Base-by-base conservation (phyloP, 2,113 vertebrate species). In the Prolemur simus region DNA sequence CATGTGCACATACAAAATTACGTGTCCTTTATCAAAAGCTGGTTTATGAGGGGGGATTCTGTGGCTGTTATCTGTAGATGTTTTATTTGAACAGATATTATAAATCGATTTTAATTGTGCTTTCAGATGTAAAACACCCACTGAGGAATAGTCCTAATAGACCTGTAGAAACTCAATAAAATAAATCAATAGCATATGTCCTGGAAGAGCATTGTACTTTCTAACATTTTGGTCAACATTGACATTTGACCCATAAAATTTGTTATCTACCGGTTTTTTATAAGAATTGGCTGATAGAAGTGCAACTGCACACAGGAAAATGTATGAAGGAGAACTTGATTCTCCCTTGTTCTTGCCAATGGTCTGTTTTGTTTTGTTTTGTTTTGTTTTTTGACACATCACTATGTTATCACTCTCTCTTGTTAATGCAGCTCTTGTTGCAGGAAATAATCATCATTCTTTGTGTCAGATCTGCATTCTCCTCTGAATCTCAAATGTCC, bases 101-200 rank as follows among this genome's bases (percentile, higher is more conserved):
- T 96, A 95, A 97, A 95, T 95, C 92, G 85, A 91, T 95, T 95
- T 97, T 97, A 97, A 97, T 94, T 97, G 84, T 95, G 60, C 56
- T 98, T 95, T 97, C 69, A 78, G 47, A 92, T 92, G 34, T 93
- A 94, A 95, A 96, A 94, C 32, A 92, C 37, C 49, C 94, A 92
- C 60, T 56, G 69, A 96, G 93, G 89, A 85, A 88, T 96, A 96
- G 68, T 42, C 68, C 80, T 97, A 86, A 95, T 60, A 90, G 89
- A 90, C 84, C 45, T 92, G 12, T 82, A 97, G 84, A 95, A 97
- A 95, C 71, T 96, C 95, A 96, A 92, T 97, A 97, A 98, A 97
- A 97, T 95, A 95, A 98, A 97, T 97, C 96, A 94, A 95, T 96
- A 97, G 10, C 95, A 96, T 81, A 93, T 95, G 96, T 94, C 87